phyloP scores from a whole-genome alignment of 1,140 invertebrate genomes.

The Conus betulinus region DNA sequence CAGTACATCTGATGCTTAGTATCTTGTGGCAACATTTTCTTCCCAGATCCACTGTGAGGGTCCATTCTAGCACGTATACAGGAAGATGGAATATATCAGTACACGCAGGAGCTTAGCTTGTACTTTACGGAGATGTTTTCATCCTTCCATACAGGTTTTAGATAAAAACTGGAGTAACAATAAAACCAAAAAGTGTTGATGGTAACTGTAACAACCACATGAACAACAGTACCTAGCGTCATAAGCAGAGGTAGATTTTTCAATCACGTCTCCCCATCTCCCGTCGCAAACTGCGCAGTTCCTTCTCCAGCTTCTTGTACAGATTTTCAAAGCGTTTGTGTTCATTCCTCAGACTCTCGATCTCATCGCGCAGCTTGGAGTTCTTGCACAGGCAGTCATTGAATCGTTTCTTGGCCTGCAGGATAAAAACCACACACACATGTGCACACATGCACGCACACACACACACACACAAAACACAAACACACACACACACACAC shows the following conservation, averaged over 20 bases:
- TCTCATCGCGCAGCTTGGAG: constrained; percentile 84
- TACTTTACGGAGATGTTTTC: no score
- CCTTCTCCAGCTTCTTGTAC: constrained; percentile 85
- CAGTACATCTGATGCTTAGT: no score
- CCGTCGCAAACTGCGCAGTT: constrained; percentile 81
- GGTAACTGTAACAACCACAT: no score
- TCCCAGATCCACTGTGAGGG: no score
- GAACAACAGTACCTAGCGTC: constrained; percentile 81
- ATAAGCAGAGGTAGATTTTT: constrained; percentile 89
- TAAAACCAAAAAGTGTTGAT: no score
- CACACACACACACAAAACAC: background rate
- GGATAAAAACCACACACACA: background rate
- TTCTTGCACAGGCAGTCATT: constrained; percentile 82
- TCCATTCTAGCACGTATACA: no score
- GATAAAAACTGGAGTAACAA: no score
- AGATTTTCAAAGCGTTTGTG: constrained; percentile 85
- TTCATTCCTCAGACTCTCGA: constrained; percentile 87
- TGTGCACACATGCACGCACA: background rate
- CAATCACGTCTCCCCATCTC: constrained; percentile 88
- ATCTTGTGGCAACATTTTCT: no score
- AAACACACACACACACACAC: no score
- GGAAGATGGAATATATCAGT: no score
- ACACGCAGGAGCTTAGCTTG: no score
- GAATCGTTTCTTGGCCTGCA: constrained; percentile 69
- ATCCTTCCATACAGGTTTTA: no score